A percentile compares a stretch with the other conserved stretches of the same genome.
Evolutionary conservation across 2,113 vertebrate genomes (phyloP).

Genomic region (Tylochromis polylepis): DNA sequence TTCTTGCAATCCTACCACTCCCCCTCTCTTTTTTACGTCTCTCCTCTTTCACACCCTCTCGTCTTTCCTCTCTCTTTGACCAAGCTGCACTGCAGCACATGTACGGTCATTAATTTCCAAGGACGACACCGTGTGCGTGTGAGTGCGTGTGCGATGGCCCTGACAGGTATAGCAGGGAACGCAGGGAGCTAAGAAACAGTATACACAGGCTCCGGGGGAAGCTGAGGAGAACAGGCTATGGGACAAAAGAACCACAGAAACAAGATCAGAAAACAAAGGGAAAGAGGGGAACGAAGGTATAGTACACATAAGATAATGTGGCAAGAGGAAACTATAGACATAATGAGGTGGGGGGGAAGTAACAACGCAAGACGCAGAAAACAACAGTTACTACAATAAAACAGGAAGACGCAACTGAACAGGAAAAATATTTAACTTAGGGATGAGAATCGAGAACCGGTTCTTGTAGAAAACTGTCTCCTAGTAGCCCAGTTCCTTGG

Average conservation of each 20-base stretch:
- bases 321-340: not conserved
- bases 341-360: not conserved
- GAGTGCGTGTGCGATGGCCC: not conserved
- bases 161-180: not conserved
- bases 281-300: not conserved
- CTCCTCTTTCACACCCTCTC: slow-evolving; percentile 20
- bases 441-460: not conserved
- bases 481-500: not conserved
- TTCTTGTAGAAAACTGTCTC: not conserved
- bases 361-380: not conserved
- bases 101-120: slow-evolving; percentile 26
- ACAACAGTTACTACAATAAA: not conserved
- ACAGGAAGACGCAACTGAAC: not conserved
- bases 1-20: not conserved
- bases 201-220: not conserved
- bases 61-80: not conserved
- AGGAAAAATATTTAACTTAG: not conserved
- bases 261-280: not conserved
- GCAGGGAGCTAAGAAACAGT: fast-evolving
- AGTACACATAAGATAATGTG: not conserved
- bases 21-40: not conserved
- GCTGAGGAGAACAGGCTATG: not conserved
- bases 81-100: slow-evolving; percentile 41
- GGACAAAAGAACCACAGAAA: not conserved
- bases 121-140: not conserved